Evolutionary conservation across 37 sponge, comb jelly and placozoan genomes (phyloP).

Genomic region (Axinella damicornis): DNA sequence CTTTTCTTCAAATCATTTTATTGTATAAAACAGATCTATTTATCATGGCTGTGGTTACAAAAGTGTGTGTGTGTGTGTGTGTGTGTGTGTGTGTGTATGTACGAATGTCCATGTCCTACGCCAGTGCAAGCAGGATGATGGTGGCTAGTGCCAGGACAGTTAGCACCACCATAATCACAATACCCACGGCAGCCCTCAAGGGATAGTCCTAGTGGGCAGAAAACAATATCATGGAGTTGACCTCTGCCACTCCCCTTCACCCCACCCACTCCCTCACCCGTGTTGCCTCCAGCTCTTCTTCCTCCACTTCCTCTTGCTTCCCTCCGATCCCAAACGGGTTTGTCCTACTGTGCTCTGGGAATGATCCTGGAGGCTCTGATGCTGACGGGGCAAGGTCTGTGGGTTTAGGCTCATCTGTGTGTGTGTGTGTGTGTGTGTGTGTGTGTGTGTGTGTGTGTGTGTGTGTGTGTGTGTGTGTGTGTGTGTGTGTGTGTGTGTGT

Average conservation of each 20-base stretch:
- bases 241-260: too few species aligned
- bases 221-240: too few species aligned
- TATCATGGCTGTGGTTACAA: neutral
- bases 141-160: neutral
- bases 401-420: neutral
- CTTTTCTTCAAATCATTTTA: too few species aligned
- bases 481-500: neutral
- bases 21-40: slow-evolving; percentile 4
- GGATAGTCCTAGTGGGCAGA: too few species aligned
- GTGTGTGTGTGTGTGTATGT: neutral
- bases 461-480: neutral
- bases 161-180: too few species aligned
- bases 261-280: too few species aligned
- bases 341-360: too few species aligned
- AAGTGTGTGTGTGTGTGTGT: neutral
- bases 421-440: neutral
- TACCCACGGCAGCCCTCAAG: too few species aligned
- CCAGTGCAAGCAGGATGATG: neutral
- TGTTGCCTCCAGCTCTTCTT: too few species aligned
- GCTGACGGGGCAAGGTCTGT: neutral
- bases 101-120: neutral
- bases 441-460: neutral
- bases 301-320: too few species aligned
- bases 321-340: too few species aligned
- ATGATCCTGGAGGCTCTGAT: too few species aligned